Evolutionary conservation across 2,888 invertebrate species (phyloP).

Genomic region (Epirrhoe tristata): DNA sequence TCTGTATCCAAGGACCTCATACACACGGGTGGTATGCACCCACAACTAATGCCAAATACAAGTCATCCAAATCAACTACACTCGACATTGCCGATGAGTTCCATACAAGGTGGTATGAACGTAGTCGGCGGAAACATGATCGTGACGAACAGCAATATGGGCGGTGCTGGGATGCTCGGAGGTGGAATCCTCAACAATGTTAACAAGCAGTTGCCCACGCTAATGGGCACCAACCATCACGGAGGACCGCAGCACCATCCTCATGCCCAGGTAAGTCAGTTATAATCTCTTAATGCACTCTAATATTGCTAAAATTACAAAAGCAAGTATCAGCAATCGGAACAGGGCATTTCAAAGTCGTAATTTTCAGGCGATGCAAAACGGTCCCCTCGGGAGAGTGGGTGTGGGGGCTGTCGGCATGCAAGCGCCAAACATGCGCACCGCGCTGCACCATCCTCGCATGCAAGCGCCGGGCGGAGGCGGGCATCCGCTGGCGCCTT

Average conservation of each 20-base stretch:
- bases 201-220: constrained; percentile 89
- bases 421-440: constrained; percentile 84
- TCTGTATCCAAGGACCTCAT: constrained; percentile 93
- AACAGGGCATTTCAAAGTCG: constrained; percentile 12
- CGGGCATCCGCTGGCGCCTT: constrained; percentile 84
- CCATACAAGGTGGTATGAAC: constrained; percentile 90
- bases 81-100: constrained; percentile 88
- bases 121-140: constrained; percentile 90
- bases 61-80: constrained; percentile 87
- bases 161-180: constrained; percentile 89
- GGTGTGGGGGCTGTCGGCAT: constrained; percentile 73
- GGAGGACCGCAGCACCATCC: constrained; percentile 72
- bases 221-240: constrained; percentile 87
- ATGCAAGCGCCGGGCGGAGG: constrained; percentile 78
- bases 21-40: constrained; percentile 84
- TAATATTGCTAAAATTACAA: not conserved
- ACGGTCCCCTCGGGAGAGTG: constrained; percentile 90
- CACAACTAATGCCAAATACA: constrained; percentile 91
- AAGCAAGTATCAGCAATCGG: not conserved
- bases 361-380: constrained; percentile 87
- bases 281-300: not conserved
- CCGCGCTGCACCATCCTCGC: constrained; percentile 85
- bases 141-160: constrained; percentile 91
- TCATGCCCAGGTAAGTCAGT: constrained; percentile 74
- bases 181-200: constrained; percentile 91